These are phyloP conservation scores for Nephrotoma guestfalica DNA, from an alignment of 2,888 invertebrate species.

Conservation along the genomic window DNA sequence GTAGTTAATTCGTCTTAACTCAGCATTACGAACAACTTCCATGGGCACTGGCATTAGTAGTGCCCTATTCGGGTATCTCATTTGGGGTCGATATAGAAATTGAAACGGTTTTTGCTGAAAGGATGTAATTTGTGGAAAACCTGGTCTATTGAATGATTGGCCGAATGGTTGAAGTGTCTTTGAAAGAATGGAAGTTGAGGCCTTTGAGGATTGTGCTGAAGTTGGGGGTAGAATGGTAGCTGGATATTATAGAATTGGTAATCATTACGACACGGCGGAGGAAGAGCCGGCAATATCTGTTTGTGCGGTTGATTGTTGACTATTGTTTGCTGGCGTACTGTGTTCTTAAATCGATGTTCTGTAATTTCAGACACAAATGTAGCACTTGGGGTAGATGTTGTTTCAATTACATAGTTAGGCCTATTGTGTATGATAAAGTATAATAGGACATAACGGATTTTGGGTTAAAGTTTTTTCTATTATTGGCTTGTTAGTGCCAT, in stretches of 20 bases:
- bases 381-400: constrained; percentile 8
- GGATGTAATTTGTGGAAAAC: not conserved
- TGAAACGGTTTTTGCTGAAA: not conserved
- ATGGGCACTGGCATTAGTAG: not conserved
- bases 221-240: not conserved
- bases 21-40: not conserved
- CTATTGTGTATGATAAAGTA: too few species aligned
- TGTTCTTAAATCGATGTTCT: constrained; percentile 7
- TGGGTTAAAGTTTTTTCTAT: too few species aligned
- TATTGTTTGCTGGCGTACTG: constrained; percentile 4
- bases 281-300: not conserved
- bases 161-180: not conserved
- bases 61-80: too few species aligned
- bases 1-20: not conserved
- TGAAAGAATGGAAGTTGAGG: not conserved
- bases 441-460: too few species aligned
- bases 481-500: too few species aligned
- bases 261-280: not conserved
- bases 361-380: constrained; percentile 7
- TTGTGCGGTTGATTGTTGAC: not conserved
- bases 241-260: not conserved
- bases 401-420: too few species aligned
- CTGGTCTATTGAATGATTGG: not conserved
- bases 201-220: not conserved
- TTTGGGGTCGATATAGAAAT: not conserved